Evolutionary conservation across 2,797 vertebrate species (phyloP), one percentile per base, ranked within the genome.

Genomic region (Cichlasoma orientale): DNA sequence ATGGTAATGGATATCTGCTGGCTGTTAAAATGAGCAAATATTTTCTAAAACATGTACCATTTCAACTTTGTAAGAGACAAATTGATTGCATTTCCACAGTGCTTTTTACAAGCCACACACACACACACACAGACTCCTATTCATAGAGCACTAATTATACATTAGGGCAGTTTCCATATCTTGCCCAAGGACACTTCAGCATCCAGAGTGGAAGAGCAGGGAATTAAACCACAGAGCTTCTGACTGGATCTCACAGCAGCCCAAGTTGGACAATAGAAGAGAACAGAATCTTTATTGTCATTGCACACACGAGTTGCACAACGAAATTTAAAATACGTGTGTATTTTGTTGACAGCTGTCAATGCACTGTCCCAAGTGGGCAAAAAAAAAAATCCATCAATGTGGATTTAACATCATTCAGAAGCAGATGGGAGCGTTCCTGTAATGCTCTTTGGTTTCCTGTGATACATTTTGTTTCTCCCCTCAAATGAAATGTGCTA

Each of bases 191-290:
- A 68, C 25, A 68, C 41, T 29, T 31, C 18, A 12, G 19, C 25
- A 50, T 68, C 25, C 27, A n/a, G 19, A 50, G 9, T 53, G 52
- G 8, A 53, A 4, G 41, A n/a, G 19, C 63, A 25, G 47, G 47
- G 29, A 25, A n/a, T 68, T 44, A 50, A n/a, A 50, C 63, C 44
- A 0, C 63, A 50, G 25, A 50, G 18, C 18, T 68, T 68, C 41
- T 0, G 0, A 13, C 29, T 50, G 29, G 25, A 31, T 68, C 2
- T 1, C 29, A 50, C 63, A 68, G 18, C 0, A 68, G 25, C 1
- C 44, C 29, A 10, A 50, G 44, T 50, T 68, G 25, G 41, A 53
- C 57, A 23, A 38, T 33, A 7, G 31, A 33, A 29, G 5, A 29
- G 29, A 29, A 33, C 8, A 33, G 31, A 33, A 33, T 7, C 31